Conservation (phyloP, 1,140 invertebrate genomes). For the Drosophila arizonae region DNA sequence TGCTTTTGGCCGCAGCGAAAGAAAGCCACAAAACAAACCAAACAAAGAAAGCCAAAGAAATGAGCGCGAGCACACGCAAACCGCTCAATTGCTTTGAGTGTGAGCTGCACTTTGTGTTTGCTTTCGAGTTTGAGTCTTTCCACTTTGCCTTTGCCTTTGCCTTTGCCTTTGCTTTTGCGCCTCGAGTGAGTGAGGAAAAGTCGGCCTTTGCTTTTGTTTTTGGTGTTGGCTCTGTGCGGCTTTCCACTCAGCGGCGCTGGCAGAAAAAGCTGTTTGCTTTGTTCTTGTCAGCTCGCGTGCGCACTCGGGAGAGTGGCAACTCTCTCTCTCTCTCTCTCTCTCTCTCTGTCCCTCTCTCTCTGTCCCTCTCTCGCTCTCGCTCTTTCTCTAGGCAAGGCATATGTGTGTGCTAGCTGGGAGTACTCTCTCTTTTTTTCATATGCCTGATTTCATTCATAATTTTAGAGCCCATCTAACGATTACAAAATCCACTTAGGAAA, state of each 20-base stretch:
- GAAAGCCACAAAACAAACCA: conserved; percentile 62
- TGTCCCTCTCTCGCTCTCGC: conserved; percentile 5
- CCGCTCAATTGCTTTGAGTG: conserved; percentile 46
- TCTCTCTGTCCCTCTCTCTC: conserved; percentile 13
- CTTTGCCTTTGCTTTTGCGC: conserved; percentile 31
- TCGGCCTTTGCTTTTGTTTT: neutral
- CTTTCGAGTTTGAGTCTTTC: conserved; percentile 6
- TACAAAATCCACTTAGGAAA: conserved; percentile 63
- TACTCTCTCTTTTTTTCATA: conserved; percentile 26
- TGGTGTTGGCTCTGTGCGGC: neutral
- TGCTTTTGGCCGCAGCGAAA: conserved; percentile 63
- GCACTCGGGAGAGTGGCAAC: neutral
- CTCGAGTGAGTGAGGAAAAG: conserved; percentile 21
- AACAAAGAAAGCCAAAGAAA: conserved; percentile 79
- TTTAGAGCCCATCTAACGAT: conserved; percentile 53
- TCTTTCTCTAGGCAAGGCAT: conserved; percentile 22
- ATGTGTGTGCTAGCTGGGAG: conserved; percentile 26
- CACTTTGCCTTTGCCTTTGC: neutral
- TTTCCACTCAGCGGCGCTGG: conserved; percentile 24
- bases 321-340: conserved; percentile 7
- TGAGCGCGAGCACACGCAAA: conserved; percentile 67
- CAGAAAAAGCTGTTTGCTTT: conserved; percentile 29
- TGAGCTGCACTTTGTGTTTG: conserved; percentile 44
- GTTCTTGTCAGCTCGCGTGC: conserved; percentile 10
- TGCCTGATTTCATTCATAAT: conserved; percentile 70